phyloP scores from a whole-genome alignment of 2,113 vertebrate genomes.

The Gallinago undulata region DNA sequence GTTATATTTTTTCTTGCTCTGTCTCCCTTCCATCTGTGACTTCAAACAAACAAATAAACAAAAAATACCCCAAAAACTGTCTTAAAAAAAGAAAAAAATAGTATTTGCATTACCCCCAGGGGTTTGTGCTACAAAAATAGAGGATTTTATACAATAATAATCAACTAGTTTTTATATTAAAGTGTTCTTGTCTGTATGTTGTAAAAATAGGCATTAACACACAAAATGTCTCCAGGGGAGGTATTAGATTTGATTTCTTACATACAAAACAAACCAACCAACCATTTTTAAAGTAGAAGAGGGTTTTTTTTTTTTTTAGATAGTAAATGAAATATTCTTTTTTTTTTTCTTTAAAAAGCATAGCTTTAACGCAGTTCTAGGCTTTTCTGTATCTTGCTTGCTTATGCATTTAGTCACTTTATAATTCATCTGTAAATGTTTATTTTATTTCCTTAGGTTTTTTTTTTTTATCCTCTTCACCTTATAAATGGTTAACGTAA shows the following conservation, averaged over 20 bases:
- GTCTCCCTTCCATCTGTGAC: constrained; percentile 76
- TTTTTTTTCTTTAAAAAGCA: constrained; percentile 62
- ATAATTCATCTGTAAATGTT: constrained; percentile 76
- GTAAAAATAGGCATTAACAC: constrained; percentile 79
- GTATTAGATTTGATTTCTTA: constrained; percentile 77
- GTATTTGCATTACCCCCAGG: constrained; percentile 74
- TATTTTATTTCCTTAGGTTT: constrained; percentile 72
- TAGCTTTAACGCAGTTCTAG: constrained; percentile 76
- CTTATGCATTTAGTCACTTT: constrained; percentile 93
- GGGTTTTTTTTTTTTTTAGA: constrained; percentile 57
- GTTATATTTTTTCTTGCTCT: constrained; percentile 64
- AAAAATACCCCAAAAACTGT: constrained; percentile 69
- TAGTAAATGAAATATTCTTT: constrained; percentile 65
- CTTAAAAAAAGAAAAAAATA: constrained; percentile 71
- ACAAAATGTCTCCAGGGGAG: constrained; percentile 72
- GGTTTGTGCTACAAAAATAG: constrained; percentile 74
- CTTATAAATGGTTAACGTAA: constrained; percentile 76
- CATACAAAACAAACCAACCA: constrained; percentile 69
- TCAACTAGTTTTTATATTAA: constrained; percentile 84
- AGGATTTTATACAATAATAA: constrained; percentile 75
- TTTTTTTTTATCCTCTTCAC: constrained; percentile 78
- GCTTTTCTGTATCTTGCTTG: constrained; percentile 80
- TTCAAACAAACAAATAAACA: constrained; percentile 73
- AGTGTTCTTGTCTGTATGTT: constrained; percentile 78
- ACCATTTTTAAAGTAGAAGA: constrained; percentile 85